phyloP scores from a whole-genome alignment of 2,797 vertebrate species.

The Geotrypetes seraphini region DNA sequence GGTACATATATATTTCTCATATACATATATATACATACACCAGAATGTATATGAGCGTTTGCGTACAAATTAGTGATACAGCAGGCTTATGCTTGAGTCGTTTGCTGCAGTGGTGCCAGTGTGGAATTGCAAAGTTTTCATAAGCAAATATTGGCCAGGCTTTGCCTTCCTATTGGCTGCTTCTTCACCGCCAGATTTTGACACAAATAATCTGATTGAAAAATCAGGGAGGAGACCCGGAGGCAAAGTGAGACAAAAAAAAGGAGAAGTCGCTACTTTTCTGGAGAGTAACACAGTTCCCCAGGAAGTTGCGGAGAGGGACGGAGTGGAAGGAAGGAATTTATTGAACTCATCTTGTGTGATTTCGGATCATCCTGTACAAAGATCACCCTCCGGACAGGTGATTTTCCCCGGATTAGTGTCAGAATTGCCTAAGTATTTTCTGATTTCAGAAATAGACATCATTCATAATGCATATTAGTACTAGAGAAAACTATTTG shows the following conservation, averaged over 20 bases:
- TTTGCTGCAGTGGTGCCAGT: neutral
- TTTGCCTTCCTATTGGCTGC: slow-evolving; percentile 47
- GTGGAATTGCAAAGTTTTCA: slow-evolving; percentile 54
- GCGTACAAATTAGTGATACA: no score
- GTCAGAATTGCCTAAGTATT: no score
- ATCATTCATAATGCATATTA: no score
- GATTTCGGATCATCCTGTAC: slow-evolving; percentile 3
- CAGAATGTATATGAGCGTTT: no score
- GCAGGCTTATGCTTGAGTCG: no score
- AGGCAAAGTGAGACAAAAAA: slow-evolving; percentile 7
- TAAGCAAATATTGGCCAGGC: slow-evolving; percentile 55
- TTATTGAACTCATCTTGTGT: neutral
- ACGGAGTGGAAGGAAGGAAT: slow-evolving; percentile 26
- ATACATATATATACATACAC: no score
- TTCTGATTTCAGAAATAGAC: no score
- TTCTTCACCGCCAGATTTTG: slow-evolving; percentile 62
- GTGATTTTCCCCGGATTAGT: no score
- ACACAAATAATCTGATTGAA: slow-evolving; percentile 76
- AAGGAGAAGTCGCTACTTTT: no score
- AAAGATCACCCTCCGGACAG: slow-evolving; percentile 28
- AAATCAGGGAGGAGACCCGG: slow-evolving; percentile 56
- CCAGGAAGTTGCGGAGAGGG: slow-evolving; percentile 24
- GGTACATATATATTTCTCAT: no score
- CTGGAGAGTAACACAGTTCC: slow-evolving; percentile 47
- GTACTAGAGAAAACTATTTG: no score